Evolutionary conservation across 2,113 vertebrate genomes (phyloP).

Genomic region (Ailuropoda melanoleuca): DNA sequence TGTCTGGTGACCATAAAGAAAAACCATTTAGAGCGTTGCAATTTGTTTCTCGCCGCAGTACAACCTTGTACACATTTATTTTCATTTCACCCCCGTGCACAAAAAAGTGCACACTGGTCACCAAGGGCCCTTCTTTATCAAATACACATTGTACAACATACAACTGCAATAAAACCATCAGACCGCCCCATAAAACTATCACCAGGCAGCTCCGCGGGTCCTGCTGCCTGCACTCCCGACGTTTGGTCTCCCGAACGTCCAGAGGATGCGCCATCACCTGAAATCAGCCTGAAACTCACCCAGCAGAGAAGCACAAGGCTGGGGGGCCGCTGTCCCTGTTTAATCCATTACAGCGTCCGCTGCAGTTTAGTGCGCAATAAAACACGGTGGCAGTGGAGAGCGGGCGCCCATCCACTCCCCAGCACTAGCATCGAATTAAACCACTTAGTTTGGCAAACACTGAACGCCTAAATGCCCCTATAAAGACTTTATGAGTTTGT

Average conservation of each 20-base stretch:
- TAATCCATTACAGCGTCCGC: constrained; percentile 74
- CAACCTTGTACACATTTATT: constrained; percentile 86
- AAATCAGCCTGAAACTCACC: constrained; percentile 50
- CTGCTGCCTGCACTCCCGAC: neutral
- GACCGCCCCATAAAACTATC: constrained; percentile 84
- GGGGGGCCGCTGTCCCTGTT: constrained; percentile 42
- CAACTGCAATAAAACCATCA: constrained; percentile 86
- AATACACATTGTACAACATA: constrained; percentile 86
- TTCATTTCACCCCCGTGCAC: constrained; percentile 83
- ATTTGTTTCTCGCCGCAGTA: constrained; percentile 86
- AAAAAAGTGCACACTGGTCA: constrained; percentile 85
- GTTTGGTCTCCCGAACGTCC: neutral
- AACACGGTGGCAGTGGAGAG: constrained; percentile 41
- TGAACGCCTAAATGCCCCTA: constrained; percentile 87
- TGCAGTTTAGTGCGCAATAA: constrained; percentile 74
- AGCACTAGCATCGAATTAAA: constrained; percentile 85
- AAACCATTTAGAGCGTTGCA: constrained; percentile 85
- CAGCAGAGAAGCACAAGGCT: neutral
- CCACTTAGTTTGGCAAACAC: constrained; percentile 88
- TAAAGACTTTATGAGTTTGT: constrained; percentile 93
- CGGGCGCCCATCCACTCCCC: constrained; percentile 71
- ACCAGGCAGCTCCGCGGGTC: constrained; percentile 52
- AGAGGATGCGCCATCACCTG: neutral
- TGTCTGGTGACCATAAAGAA: constrained; percentile 87
- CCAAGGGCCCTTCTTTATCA: constrained; percentile 87